Conservation (phyloP, 1,140 invertebrate species). For the Brachionus rubens region DNA sequence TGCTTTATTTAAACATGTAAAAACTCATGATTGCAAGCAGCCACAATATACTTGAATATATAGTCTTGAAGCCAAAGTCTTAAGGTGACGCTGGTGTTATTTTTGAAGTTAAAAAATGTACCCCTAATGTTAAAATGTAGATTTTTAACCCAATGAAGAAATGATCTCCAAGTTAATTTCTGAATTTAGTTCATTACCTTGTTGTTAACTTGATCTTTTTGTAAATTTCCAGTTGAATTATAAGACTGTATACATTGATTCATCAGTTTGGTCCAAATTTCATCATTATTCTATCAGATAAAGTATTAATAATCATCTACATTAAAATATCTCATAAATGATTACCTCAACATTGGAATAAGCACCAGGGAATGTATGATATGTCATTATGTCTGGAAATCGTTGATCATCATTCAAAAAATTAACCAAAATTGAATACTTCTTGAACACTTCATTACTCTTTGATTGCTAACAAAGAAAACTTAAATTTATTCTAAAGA, state of each 20-base stretch:
- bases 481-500: not conserved
- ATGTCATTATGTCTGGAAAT: not conserved
- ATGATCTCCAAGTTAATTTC: too few relatives aligned
- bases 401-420: constrained; percentile 14
- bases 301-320: not conserved
- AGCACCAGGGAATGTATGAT: constrained; percentile 21
- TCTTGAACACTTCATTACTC: constrained; percentile 14
- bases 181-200: too few relatives aligned
- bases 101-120: too few relatives aligned
- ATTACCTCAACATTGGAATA: not conserved
- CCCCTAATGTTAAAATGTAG: too few relatives aligned
- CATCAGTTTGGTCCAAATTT: not conserved
- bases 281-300: not conserved
- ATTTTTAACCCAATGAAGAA: too few relatives aligned
- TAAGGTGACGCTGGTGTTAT: too few relatives aligned
- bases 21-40: too few relatives aligned
- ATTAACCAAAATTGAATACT: constrained; percentile 16
- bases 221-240: constrained; percentile 16
- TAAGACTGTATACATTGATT: not conserved
- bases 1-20: too few relatives aligned
- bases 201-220: constrained; percentile 9
- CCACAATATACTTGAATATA: too few relatives aligned
- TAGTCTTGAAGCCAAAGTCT: too few relatives aligned
- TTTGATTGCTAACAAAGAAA: not conserved
- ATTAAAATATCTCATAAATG: not conserved